Conservation (phyloP, 2,888 invertebrate species). For the Drosophila paucipuncta region DNA sequence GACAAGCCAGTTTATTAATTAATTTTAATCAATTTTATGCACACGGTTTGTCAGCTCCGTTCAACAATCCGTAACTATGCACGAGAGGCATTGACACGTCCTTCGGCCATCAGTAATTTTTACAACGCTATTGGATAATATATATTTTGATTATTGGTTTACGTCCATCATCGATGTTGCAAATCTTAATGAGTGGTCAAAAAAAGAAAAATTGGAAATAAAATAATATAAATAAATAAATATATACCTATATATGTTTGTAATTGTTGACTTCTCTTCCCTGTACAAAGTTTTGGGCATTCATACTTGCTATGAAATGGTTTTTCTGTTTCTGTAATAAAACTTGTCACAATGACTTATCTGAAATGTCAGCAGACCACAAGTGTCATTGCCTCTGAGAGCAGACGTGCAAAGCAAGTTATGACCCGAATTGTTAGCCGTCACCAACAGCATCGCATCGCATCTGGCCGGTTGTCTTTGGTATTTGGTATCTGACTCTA, state of each 20-base stretch:
- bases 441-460: conserved; percentile 25
- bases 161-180: conserved; percentile 34
- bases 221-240: conserved; percentile 2
- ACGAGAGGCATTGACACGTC: conserved; percentile 34
- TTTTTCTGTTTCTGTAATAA: conserved; percentile 27
- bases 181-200: conserved; percentile 33
- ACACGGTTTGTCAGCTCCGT: conserved; percentile 13
- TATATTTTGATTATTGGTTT: conserved; percentile 2
- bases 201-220: conserved; percentile 6
- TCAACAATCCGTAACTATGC: conserved; percentile 25
- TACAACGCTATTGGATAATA: conserved; percentile 46
- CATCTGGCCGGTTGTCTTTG: conserved; percentile 10
- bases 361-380: conserved; percentile 73
- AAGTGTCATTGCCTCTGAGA: conserved; percentile 73
- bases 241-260: background rate
- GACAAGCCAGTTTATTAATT: conserved; percentile 68
- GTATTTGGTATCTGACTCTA: conserved; percentile 22
- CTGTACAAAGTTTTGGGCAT: conserved; percentile 24
- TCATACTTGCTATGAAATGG: conserved; percentile 32
- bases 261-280: conserved; percentile 34
- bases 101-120: conserved; percentile 49
- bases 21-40: conserved; percentile 62
- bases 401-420: conserved; percentile 66
- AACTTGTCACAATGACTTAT: conserved; percentile 72
- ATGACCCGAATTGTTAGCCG: conserved; percentile 69